These are phyloP conservation scores for Nansenia antarctica DNA, from an alignment of 2,113 vertebrate species.

Conservation along the genomic window DNA sequence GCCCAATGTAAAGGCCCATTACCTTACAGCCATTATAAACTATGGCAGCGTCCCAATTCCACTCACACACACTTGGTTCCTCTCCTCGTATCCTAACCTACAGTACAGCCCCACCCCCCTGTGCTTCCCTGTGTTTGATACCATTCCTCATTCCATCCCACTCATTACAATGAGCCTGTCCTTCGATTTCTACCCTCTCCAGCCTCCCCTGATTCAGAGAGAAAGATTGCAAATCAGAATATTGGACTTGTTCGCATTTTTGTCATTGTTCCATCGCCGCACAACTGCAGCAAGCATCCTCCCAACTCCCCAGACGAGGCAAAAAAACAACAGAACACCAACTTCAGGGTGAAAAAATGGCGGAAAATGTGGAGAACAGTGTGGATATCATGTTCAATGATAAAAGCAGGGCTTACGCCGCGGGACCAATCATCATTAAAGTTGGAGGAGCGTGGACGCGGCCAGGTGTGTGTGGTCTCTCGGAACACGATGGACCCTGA, in stretches of 20 bases:
- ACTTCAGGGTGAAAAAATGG: neutral
- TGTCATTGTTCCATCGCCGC: neutral
- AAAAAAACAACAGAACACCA: neutral
- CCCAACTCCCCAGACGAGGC: neutral
- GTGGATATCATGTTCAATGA: neutral
- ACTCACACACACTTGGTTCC: slow-evolving; percentile 31
- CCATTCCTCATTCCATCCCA: too few relatives aligned
- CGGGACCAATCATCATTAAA: slow-evolving; percentile 21
- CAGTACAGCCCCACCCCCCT: neutral
- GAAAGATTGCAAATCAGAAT: neutral
- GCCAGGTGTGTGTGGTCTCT: slow-evolving; percentile 17
- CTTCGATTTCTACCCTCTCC: too few relatives aligned
- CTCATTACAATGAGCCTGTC: neutral
- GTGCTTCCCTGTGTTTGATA: neutral
- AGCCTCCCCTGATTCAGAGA: neutral
- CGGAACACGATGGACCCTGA: neutral
- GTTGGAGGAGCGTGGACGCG: slow-evolving; percentile 10
- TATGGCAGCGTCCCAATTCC: slow-evolving; percentile 53
- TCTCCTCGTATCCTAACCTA: slow-evolving; percentile 15
- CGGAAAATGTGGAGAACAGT: neutral
- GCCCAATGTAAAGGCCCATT: slow-evolving; percentile 65
- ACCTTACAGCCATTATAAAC: slow-evolving; percentile 66
- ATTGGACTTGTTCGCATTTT: neutral
- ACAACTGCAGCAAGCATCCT: neutral
- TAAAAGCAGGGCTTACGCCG: neutral